phyloP scores from a whole-genome alignment of 2,113 vertebrate species.

The Cariama cristata region DNA sequence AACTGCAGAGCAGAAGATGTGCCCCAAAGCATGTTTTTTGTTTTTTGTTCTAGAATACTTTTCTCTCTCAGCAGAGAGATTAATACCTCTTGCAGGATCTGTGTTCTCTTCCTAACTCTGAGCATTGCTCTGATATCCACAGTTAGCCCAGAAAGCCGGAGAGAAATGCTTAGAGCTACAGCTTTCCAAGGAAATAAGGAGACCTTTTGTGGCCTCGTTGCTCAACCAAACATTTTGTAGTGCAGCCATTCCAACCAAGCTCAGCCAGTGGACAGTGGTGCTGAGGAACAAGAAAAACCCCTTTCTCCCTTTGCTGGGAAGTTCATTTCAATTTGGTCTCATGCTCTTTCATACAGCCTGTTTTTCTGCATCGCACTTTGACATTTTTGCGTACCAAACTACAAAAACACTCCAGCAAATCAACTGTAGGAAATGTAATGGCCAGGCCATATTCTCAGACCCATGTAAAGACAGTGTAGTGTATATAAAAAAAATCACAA shows the following conservation, averaged over 20 bases:
- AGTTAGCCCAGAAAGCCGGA: neutral
- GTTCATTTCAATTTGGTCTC: neutral
- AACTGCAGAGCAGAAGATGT: neutral
- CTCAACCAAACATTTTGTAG: neutral
- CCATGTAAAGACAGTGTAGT: fast-evolving
- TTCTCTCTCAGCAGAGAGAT: neutral
- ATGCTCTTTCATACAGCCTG: neutral
- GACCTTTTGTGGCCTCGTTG: neutral
- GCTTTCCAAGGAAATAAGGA: neutral
- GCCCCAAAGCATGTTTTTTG: neutral
- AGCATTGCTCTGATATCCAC: neutral
- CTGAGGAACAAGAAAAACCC: slow-evolving; percentile 1
- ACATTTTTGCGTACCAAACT: neutral
- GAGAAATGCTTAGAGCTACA: neutral
- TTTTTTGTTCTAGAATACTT: neutral
- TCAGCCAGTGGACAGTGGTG: neutral
- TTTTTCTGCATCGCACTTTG: neutral
- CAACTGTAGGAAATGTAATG: neutral
- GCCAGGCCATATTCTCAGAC: neutral
- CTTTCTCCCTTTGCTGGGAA: neutral
- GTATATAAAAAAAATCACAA: neutral
- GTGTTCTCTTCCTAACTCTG: neutral
- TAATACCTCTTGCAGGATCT: neutral
- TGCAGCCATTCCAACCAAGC: fast-evolving
- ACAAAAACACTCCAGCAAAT: neutral